Percentiles rank a stretch among this genome's conserved stretches.
These are phyloP conservation scores for Lasioglossum lativentre DNA, from an alignment of 2,888 invertebrate species.

Conservation along the genomic window DNA sequence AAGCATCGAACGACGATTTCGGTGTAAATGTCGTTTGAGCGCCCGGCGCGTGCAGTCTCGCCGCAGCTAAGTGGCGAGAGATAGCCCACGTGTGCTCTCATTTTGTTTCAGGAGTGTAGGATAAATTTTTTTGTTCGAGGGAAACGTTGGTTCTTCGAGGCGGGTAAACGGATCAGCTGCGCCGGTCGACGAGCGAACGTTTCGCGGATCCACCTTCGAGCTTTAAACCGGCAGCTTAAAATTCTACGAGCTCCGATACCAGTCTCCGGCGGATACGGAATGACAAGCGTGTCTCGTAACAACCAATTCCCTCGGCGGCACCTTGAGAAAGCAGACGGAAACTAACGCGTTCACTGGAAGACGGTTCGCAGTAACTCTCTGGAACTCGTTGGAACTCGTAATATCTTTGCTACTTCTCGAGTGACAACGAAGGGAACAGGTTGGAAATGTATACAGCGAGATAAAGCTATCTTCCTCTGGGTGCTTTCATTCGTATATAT, in stretches of 20 bases:
- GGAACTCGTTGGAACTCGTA: constrained; percentile 75
- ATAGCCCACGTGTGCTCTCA: background rate
- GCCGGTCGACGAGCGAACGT: constrained; percentile 9
- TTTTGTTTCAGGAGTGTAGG: background rate
- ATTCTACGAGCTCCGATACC: constrained; percentile 45
- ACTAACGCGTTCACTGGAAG: constrained; percentile 59
- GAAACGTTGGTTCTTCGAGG: background rate
- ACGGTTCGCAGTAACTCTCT: constrained; percentile 67
- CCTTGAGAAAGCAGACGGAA: constrained; percentile 63
- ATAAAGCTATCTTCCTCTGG: constrained; percentile 34
- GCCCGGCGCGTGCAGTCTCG: too few species aligned
- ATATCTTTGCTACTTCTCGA: constrained; percentile 71
- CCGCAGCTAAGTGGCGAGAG: background rate
- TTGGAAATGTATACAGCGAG: constrained; percentile 55
- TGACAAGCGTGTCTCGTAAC: constrained; percentile 68
- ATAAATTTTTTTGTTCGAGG: background rate
- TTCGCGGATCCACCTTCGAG: background rate
- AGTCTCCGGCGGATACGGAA: constrained; percentile 44
- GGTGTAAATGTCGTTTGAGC: too few species aligned
- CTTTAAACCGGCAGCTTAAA: constrained; percentile 34
- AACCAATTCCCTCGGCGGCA: constrained; percentile 66
- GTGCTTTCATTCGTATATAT: constrained; percentile 33
- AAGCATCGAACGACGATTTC: background rate
- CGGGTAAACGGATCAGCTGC: constrained; percentile 14
- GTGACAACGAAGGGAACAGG: constrained; percentile 65